These are phyloP conservation scores for Pseudanteris insignis DNA, from an alignment of 2,888 invertebrate species.

Conservation along the genomic window DNA sequence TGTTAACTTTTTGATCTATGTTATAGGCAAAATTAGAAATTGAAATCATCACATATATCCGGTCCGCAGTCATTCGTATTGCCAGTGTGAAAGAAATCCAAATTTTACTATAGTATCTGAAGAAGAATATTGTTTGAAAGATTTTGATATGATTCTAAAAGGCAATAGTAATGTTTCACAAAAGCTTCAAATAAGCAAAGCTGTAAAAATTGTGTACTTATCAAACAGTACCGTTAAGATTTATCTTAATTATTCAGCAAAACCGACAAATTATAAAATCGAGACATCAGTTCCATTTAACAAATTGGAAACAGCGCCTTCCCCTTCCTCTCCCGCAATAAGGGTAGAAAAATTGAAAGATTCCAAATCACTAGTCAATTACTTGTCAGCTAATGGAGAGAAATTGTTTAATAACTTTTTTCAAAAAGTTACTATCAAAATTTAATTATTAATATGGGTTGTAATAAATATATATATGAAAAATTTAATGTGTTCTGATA, in stretches of 20 bases:
- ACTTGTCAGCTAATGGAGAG: slow-evolving; percentile 2
- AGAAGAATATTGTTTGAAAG: background rate
- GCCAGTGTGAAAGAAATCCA: slow-evolving; percentile 18
- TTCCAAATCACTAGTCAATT: slow-evolving; percentile 3
- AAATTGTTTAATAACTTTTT: slow-evolving; percentile 1
- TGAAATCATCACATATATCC: slow-evolving; percentile 28
- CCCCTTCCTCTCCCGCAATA: slow-evolving; percentile 1
- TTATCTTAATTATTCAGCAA: slow-evolving; percentile 1
- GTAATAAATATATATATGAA: no score
- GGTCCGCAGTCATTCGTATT: slow-evolving; percentile 25
- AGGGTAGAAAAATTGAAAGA: slow-evolving; percentile 11
- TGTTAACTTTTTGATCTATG: background rate
- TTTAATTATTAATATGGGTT: no score
- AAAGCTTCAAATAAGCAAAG: slow-evolving; percentile 6
- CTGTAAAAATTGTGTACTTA: slow-evolving; percentile 6
- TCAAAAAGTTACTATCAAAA: background rate
- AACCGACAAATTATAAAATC: background rate
- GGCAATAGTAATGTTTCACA: background rate
- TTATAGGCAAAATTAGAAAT: background rate
- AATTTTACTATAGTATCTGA: slow-evolving; percentile 11
- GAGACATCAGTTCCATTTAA: background rate
- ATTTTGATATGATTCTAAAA: background rate
- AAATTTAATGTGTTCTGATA: no score
- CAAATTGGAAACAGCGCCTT: slow-evolving; percentile 1
- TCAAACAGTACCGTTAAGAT: slow-evolving; percentile 5